phyloP scores from a whole-genome alignment of 2,888 invertebrate genomes.

The Oscheius sp. region DNA sequence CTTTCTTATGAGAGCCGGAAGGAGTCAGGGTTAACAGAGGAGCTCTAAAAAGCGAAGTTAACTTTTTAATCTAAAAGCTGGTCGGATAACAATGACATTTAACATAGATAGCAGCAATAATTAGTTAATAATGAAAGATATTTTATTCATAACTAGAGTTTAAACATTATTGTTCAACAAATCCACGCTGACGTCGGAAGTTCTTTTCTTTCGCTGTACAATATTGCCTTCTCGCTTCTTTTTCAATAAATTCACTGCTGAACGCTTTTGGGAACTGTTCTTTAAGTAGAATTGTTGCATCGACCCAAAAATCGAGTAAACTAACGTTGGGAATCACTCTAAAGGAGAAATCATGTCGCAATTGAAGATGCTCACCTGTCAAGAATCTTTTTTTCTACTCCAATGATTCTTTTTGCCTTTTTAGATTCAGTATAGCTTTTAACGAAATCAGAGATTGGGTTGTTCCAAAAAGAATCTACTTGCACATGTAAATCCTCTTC shows the following conservation, averaged over 20 bases:
- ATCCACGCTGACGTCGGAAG: neutral
- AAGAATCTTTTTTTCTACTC: neutral
- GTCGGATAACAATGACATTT: too few relatives aligned
- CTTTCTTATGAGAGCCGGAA: too few relatives aligned
- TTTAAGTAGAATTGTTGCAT: neutral
- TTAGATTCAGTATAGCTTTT: neutral
- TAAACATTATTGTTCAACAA: too few relatives aligned
- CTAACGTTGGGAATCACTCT: too few relatives aligned
- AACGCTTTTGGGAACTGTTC: neutral
- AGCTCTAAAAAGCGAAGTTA: neutral
- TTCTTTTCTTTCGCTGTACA: constrained; percentile 1
- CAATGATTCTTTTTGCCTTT: neutral
- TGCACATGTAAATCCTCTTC: too few relatives aligned
- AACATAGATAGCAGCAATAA: too few relatives aligned
- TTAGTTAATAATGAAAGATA: too few relatives aligned
- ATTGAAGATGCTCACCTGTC: neutral
- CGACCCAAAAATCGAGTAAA: neutral
- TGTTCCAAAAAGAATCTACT: too few relatives aligned
- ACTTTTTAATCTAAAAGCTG: too few relatives aligned
- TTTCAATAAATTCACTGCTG: neutral
- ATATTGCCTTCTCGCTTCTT: neutral
- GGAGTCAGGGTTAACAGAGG: neutral
- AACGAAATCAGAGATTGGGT: neutral
- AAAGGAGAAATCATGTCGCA: too few relatives aligned
- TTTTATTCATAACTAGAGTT: too few relatives aligned